These are phyloP conservation scores for Melanotaenia boesemani DNA, from an alignment of 2,797 vertebrate species.

Conservation along the genomic window DNA sequence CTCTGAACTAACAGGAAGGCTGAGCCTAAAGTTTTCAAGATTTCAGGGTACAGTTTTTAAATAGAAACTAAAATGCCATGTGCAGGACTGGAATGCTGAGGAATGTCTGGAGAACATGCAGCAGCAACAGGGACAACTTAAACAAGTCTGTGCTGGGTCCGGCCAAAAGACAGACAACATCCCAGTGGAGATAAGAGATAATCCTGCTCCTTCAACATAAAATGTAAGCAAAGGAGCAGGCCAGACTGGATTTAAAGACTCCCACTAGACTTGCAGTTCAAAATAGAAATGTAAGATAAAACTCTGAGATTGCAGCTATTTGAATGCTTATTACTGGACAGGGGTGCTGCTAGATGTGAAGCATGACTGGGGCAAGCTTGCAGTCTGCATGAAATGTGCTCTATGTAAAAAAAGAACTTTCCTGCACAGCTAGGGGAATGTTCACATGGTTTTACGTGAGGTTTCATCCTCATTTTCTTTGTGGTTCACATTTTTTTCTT, in stretches of 20 bases:
- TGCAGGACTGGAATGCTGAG: slow-evolving; percentile 25
- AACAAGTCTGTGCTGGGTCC: slow-evolving; percentile 52
- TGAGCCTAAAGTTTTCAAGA: slow-evolving; percentile 12
- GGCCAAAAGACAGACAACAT: slow-evolving; percentile 59
- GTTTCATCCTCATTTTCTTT: too few relatives aligned
- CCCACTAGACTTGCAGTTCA: slow-evolving; percentile 38
- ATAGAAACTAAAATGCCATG: slow-evolving; percentile 40
- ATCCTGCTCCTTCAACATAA: slow-evolving; percentile 64
- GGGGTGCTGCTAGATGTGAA: neutral
- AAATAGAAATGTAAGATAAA: slow-evolving; percentile 46
- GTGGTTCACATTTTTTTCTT: too few relatives aligned
- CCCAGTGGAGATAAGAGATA: slow-evolving; percentile 74
- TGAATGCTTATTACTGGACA: neutral
- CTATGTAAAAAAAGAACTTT: too few relatives aligned
- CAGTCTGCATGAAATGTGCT: slow-evolving; percentile 55
- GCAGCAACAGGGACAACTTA: slow-evolving; percentile 53
- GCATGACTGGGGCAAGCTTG: neutral
- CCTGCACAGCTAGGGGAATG: too few relatives aligned
- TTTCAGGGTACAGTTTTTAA: slow-evolving; percentile 27
- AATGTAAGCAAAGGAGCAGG: slow-evolving; percentile 68
- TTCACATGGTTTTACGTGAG: too few relatives aligned
- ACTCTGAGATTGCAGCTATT: slow-evolving; percentile 3
- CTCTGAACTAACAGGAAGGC: slow-evolving; percentile 8
- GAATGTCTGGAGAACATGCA: slow-evolving; percentile 61
- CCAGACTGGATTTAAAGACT: slow-evolving; percentile 52